A percentile compares a stretch with the other conserved stretches of the same genome.
Conservation (phyloP, 2,888 invertebrate species). For the Acrobasis suavella region DNA sequence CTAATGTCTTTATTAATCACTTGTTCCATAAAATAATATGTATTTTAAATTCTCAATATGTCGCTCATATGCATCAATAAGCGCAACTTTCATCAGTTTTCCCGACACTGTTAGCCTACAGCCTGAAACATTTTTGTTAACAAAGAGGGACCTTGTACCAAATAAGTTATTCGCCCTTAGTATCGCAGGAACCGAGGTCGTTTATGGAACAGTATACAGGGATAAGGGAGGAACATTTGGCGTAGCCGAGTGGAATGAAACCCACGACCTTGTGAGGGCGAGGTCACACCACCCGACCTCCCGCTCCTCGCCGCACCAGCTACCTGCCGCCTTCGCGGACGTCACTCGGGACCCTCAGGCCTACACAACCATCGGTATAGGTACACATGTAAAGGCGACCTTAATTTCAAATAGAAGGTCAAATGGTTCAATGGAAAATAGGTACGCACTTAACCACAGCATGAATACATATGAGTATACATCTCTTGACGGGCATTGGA, state of each 20-base stretch:
- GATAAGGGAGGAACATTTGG: slow-evolving; percentile 55
- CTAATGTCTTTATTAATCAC: too few species aligned
- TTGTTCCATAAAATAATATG: too few species aligned
- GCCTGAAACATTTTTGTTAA: slow-evolving; percentile 7
- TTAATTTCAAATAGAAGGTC: slow-evolving; percentile 40
- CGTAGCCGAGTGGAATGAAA: slow-evolving; percentile 67
- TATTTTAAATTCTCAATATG: too few species aligned
- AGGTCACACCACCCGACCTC: slow-evolving; percentile 59
- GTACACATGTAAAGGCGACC: slow-evolving; percentile 40
- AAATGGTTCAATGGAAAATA: slow-evolving; percentile 31
- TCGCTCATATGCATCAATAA: too few species aligned
- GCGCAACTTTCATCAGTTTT: neutral
- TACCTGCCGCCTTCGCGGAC: slow-evolving; percentile 61
- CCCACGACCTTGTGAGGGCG: slow-evolving; percentile 73
- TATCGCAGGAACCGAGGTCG: slow-evolving; percentile 44
- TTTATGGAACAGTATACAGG: slow-evolving; percentile 56
- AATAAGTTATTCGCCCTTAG: slow-evolving; percentile 24
- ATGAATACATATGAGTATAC: neutral
- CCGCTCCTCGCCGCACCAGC: slow-evolving; percentile 45
- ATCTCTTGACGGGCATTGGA: neutral
- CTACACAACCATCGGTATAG: slow-evolving; percentile 39
- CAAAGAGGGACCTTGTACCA: slow-evolving; percentile 21
- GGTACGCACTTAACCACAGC: neutral
- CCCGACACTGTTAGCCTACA: neutral
- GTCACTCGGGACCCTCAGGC: slow-evolving; percentile 53